A percentile compares a stretch with the other conserved stretches of the same genome.
Evolutionary conservation across 2,797 vertebrate genomes (phyloP).

Genomic region (Cryptoprocta ferox): DNA sequence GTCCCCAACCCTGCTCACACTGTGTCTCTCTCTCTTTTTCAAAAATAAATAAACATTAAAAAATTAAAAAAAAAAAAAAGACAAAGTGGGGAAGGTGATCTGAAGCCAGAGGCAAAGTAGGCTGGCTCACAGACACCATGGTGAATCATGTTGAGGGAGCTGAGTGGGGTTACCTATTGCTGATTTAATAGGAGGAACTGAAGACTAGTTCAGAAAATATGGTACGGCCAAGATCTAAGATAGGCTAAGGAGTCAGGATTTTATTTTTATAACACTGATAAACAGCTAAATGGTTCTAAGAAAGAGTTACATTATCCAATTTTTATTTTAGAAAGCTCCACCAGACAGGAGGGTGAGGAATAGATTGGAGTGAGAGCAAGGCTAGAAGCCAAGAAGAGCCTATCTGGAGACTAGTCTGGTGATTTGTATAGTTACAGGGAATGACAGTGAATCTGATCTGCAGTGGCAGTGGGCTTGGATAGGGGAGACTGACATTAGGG

Average conservation of each 20-base stretch:
- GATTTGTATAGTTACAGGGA: background rate
- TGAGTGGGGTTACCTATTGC: background rate
- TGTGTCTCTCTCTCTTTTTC: no score
- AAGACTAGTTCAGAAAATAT: background rate
- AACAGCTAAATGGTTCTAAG: background rate
- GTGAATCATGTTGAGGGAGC: background rate
- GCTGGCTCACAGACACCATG: background rate
- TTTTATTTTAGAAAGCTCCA: slow-evolving; percentile 1
- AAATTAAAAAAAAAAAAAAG: background rate
- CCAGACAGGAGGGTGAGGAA: background rate
- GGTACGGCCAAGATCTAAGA: background rate
- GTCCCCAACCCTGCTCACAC: no score
- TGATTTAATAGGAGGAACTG: background rate
- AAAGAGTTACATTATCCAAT: background rate
- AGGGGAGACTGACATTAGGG: background rate
- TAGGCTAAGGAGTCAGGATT: background rate
- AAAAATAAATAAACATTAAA: no score
- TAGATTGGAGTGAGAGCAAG: background rate
- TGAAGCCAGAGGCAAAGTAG: background rate
- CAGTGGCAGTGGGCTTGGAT: background rate
- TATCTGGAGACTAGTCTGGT: background rate
- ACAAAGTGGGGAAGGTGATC: background rate
- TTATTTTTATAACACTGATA: background rate
- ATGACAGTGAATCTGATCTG: background rate
- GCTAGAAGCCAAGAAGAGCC: background rate